Evolutionary conservation across 2,797 vertebrate species (phyloP), one percentile per base, ranked within the genome.

Genomic region (Sebastes taczanowskii): DNA sequence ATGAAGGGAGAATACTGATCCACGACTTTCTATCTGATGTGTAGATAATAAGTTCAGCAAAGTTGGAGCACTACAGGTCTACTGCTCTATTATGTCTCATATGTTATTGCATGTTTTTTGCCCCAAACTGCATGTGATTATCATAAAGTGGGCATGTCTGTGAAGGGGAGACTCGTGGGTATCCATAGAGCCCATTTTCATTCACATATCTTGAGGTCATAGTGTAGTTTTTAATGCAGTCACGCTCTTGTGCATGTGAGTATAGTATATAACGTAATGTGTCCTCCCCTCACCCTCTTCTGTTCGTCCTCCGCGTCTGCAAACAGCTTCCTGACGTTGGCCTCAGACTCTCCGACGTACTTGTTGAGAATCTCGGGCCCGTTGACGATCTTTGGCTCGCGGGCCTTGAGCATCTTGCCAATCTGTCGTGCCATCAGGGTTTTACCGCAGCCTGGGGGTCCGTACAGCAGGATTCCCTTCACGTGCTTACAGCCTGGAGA

Each of bases 261-360:
- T 38, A 38, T 13, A 38, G 42, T 11, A 0, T 20, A 64, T 2
- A 67, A 6, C 2, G 10, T 6, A 20, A 7, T 0, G 18, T 2
- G n/a, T 61, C 9, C 29, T 27, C n/a, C 18, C 0, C 95, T 96
- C 86, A 99, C 98, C 96, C 97, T 95, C 89, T 97, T 97, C 89
- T 99, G 98, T 67, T 99, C 98, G 0, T 99, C 98, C 88, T 99
- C 98, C 3, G 98, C 98, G n/a, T 99, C 98, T 35, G 97, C 98
- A 58, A 99, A 99, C 82, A 99, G 96, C 90, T 99, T 99, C 70
- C 98, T 95, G 91, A 99, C 96, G 94, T 99, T 99, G 78, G 98
- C 98, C 85, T 99, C 98, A 0, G 98, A 99, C 88, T 99, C 98
- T 0, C 98, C 98, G 2, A 99, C 98, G 0, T 98, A 99, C 71